A percentile compares a stretch with the other conserved stretches of the same genome.
phyloP scores from a whole-genome alignment of 2,113 vertebrate species.

The Pelecanus crispus region DNA sequence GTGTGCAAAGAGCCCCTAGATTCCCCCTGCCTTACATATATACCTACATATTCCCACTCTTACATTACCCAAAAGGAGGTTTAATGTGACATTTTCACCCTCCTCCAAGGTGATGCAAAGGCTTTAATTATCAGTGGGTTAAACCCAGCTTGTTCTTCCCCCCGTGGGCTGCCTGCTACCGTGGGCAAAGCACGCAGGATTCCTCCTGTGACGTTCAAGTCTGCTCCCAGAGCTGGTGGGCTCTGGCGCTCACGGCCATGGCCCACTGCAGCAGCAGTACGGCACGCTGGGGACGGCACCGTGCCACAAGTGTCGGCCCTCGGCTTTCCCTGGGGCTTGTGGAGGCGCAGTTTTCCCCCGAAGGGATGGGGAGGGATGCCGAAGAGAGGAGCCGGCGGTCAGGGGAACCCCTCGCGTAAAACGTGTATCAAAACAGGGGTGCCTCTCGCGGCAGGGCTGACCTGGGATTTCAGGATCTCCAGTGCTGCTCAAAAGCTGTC shows the following conservation, averaged over 20 bases:
- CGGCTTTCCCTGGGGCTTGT: not conserved
- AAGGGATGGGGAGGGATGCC: not conserved
- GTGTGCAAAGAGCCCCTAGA: not conserved
- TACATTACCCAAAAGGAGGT: not conserved
- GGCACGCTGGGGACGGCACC: not conserved
- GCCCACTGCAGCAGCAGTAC: conserved; percentile 19
- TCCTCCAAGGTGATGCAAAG: not conserved
- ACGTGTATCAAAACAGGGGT: accelerated
- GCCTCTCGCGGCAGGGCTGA: not conserved
- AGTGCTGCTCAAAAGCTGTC: not conserved
- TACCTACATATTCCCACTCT: not conserved
- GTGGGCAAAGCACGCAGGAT: not conserved
- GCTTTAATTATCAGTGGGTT: not conserved
- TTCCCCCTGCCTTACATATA: not conserved
- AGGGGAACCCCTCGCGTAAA: not conserved
- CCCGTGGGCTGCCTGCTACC: not conserved
- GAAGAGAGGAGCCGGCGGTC: not conserved
- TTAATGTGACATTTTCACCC: not conserved
- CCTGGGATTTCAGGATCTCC: not conserved
- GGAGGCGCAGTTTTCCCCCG: accelerated
- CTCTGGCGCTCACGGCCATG: not conserved
- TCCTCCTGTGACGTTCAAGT: not conserved
- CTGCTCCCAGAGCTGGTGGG: not conserved
- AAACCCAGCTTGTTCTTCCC: not conserved
- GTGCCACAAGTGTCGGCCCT: not conserved